Conservation (phyloP, 2,888 invertebrate genomes). For the Parnassius apollo region DNA sequence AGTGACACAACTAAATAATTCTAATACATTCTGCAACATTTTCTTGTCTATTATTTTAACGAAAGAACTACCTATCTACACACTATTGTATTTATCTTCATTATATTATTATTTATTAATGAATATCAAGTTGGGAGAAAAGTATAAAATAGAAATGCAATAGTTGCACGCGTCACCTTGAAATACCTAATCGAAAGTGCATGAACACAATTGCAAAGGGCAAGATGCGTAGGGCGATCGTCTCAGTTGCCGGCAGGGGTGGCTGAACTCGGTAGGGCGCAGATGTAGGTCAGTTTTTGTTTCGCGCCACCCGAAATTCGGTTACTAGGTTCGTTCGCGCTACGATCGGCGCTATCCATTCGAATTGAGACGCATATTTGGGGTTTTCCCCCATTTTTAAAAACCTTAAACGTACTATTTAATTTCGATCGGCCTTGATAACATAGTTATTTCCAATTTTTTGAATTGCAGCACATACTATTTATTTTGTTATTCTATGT, state of each 20-base stretch:
- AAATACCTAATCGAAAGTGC: slow-evolving; percentile 66
- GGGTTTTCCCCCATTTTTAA: slow-evolving; percentile 20
- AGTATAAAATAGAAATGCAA: slow-evolving; percentile 29
- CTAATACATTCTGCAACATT: too few species aligned
- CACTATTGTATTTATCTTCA: too few species aligned
- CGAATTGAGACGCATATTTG: slow-evolving; percentile 25
- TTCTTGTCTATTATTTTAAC: too few species aligned
- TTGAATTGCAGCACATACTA: too few species aligned
- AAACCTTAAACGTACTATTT: not conserved
- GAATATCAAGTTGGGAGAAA: slow-evolving; percentile 9
- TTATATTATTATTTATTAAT: too few species aligned
- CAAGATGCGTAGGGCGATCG: slow-evolving; percentile 66
- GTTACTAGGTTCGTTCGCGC: slow-evolving; percentile 67
- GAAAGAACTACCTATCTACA: too few species aligned
- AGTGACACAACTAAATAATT: too few species aligned
- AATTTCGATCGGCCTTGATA: not conserved
- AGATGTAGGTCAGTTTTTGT: slow-evolving; percentile 81
- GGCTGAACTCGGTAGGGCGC: slow-evolving; percentile 77
- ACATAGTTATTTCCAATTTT: too few species aligned
- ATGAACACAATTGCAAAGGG: slow-evolving; percentile 53
- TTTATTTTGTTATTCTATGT: not conserved
- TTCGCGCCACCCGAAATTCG: slow-evolving; percentile 79
- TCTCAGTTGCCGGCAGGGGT: slow-evolving; percentile 70
- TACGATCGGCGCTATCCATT: slow-evolving; percentile 42
- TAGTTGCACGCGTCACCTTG: slow-evolving; percentile 49